These are phyloP conservation scores for Dolichopus griseipennis DNA, from an alignment of 2,888 invertebrate species.

Conservation along the genomic window DNA sequence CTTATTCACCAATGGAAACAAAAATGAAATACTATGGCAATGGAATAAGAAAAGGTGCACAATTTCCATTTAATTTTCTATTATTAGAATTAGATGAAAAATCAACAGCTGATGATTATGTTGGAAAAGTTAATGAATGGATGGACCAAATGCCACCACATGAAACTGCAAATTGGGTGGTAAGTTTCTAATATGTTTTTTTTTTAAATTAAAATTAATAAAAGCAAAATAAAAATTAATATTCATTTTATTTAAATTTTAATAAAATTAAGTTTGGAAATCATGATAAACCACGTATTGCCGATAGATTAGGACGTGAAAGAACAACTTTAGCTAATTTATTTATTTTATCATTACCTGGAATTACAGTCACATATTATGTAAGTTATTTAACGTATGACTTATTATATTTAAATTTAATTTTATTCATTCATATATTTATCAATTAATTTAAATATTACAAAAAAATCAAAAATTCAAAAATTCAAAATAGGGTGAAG, in stretches of 20 bases:
- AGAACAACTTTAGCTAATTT: slow-evolving; percentile 61
- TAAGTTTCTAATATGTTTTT: slow-evolving; percentile 33
- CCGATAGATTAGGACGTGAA: slow-evolving; percentile 53
- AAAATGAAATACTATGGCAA: slow-evolving; percentile 50
- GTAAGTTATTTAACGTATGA: slow-evolving; percentile 36
- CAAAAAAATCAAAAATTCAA: neutral
- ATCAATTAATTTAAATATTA: neutral
- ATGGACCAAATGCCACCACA: slow-evolving; percentile 47
- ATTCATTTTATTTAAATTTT: neutral
- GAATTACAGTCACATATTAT: slow-evolving; percentile 71
- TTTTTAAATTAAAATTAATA: neutral
- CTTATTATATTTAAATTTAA: too few relatives aligned
- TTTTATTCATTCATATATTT: neutral
- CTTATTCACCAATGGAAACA: slow-evolving; percentile 45
- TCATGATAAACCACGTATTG: slow-evolving; percentile 56
- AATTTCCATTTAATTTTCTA: slow-evolving; percentile 54
- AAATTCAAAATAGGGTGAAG: slow-evolving; percentile 49
- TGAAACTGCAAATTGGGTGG: slow-evolving; percentile 53
- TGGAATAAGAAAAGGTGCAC: slow-evolving; percentile 39
- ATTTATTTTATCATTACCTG: slow-evolving; percentile 62
- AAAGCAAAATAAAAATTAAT: neutral
- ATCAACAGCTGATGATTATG: slow-evolving; percentile 46
- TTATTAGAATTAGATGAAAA: slow-evolving; percentile 45
- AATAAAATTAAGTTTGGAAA: slow-evolving; percentile 49
- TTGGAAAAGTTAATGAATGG: slow-evolving; percentile 47